phyloP scores from a whole-genome alignment of 2,113 vertebrate genomes.

The Chionomys nivalis region DNA sequence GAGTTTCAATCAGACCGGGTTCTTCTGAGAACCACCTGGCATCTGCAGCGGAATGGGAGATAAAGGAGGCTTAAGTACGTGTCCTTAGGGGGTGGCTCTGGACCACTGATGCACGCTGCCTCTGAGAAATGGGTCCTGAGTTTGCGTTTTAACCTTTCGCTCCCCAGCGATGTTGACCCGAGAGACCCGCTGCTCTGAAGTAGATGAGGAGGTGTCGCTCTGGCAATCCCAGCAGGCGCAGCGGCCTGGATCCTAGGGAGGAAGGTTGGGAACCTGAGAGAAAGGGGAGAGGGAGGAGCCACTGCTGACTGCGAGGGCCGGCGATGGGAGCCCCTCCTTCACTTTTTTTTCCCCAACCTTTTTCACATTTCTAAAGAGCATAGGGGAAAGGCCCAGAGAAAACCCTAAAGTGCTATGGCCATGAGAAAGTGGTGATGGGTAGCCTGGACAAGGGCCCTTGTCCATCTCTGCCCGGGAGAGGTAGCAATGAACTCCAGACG shows the following conservation, averaged over 20 bases:
- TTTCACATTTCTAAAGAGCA: not conserved
- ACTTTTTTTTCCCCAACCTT: not conserved
- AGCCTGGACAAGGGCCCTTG: not conserved
- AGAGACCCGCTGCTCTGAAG: not conserved
- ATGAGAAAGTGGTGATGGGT: not conserved
- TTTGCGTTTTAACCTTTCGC: not conserved
- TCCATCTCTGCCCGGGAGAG: not conserved
- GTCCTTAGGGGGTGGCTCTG: fast-evolving
- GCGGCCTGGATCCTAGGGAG: fast-evolving
- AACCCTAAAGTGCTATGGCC: not conserved
- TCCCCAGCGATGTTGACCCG: not conserved
- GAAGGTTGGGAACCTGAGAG: not conserved
- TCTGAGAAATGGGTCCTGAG: not conserved
- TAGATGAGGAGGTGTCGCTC: not conserved
- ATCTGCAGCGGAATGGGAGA: fast-evolving
- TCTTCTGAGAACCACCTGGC: too few species aligned
- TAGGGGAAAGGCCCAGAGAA: not conserved
- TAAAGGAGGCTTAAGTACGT: fast-evolving
- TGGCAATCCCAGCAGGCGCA: not conserved
- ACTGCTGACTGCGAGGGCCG: not conserved
- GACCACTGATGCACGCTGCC: not conserved
- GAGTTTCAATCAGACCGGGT: not conserved
- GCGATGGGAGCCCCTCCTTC: not conserved
- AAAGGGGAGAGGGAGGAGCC: not conserved
- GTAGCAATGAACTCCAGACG: not conserved